These are phyloP conservation scores for Liolophura sinensis DNA, from an alignment of 1,140 invertebrate species.

Conservation along the genomic window DNA sequence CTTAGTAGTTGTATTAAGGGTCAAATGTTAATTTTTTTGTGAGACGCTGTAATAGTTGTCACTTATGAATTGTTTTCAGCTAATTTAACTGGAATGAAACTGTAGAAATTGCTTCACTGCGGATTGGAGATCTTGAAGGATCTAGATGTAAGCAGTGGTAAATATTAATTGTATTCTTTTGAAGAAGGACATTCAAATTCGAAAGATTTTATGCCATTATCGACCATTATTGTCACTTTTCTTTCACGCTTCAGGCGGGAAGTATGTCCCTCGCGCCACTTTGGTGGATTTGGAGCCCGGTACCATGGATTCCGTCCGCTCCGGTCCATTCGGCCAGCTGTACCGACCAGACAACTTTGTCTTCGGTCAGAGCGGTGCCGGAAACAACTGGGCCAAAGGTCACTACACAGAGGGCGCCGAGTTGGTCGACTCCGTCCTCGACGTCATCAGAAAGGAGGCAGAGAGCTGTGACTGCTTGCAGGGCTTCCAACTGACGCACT, in stretches of 20 bases:
- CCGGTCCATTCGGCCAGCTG: slow-evolving; percentile 62
- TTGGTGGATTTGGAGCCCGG: slow-evolving; percentile 92
- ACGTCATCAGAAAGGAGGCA: slow-evolving; percentile 82
- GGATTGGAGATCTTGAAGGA: too few relatives aligned
- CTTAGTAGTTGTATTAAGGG: too few relatives aligned
- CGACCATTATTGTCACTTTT: too few relatives aligned
- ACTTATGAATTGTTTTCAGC: too few relatives aligned
- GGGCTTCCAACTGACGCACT: slow-evolving; percentile 69
- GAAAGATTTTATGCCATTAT: too few relatives aligned
- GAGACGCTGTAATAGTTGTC: too few relatives aligned
- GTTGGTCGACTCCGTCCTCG: slow-evolving; percentile 79
- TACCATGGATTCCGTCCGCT: slow-evolving; percentile 90
- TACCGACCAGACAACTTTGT: slow-evolving; percentile 56
- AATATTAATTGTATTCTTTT: too few relatives aligned
- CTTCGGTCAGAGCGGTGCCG: slow-evolving; percentile 67
- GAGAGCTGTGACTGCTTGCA: slow-evolving; percentile 80
- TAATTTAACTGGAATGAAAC: too few relatives aligned
- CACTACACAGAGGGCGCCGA: slow-evolving; percentile 87
- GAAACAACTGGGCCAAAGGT: slow-evolving; percentile 91
- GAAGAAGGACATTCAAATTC: too few relatives aligned
- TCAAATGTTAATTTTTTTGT: too few relatives aligned
- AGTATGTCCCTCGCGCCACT: slow-evolving; percentile 68
- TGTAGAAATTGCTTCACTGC: too few relatives aligned
- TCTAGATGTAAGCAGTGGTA: too few relatives aligned
- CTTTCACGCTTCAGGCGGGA: slow-evolving; percentile 16